phyloP scores from a whole-genome alignment of 1,140 invertebrate species.

The Dendrolimus punctatus region DNA sequence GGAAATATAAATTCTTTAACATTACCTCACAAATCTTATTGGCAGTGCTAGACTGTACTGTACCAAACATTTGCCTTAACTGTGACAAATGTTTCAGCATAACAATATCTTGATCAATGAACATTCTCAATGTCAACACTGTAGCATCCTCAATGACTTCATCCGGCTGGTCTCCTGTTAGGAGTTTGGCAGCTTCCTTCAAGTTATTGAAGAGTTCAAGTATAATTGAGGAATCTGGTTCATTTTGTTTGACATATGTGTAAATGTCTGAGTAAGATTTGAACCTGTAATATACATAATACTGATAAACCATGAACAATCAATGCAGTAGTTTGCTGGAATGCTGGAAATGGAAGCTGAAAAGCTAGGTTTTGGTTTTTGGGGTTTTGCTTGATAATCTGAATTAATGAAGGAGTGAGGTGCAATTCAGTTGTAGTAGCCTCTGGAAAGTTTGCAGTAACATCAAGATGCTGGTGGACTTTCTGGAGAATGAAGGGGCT shows the following conservation, averaged over 20 bases:
- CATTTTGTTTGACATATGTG: constrained; percentile 49
- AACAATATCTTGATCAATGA: constrained; percentile 74
- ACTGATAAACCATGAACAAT: not conserved
- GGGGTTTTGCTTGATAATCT: no score
- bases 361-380: no score
- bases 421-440: no score
- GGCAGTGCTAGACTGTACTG: constrained; percentile 55
- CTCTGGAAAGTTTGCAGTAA: no score
- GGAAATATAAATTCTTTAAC: no score
- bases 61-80: constrained; percentile 73
- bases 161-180: constrained; percentile 61
- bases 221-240: constrained; percentile 22
- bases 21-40: constrained; percentile 73
- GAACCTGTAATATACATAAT: constrained; percentile 26
- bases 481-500: no score
- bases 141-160: constrained; percentile 77
- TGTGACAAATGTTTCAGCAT: constrained; percentile 69
- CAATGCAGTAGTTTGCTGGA: not conserved
- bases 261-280: constrained; percentile 53
- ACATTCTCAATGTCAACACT: constrained; percentile 74
- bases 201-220: constrained; percentile 30
- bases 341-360: no score
- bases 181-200: constrained; percentile 45
- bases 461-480: no score
- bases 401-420: no score